Base-by-base conservation (phyloP, 2,888 invertebrate genomes). In the Himalopsyche tibetana region DNA sequence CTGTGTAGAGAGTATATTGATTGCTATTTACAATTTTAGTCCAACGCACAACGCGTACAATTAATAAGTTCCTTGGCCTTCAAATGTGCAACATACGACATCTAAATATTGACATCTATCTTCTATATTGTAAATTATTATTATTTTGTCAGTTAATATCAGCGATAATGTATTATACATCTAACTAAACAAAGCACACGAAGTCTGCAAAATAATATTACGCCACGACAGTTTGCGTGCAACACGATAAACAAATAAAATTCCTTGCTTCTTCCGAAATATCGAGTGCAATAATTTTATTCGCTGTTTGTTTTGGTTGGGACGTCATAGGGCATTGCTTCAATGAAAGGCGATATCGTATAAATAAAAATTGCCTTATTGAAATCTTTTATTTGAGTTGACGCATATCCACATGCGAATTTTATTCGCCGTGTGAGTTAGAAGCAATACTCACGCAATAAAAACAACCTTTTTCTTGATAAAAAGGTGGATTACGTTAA, bases 341-440 rank as follows among this genome's bases (percentile, higher is more conserved):
- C 74, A 74, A 74, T 74, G 74, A 74, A 74, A 82, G 82, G 82
- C 55, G 82, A 82, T 82, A 51, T 82, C 55, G 55, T n/a, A 82
- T 82, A 82, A 55, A 82, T 82, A 82, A 82, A 42, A 56, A 36
- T 55, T 36, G 82, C 36, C 81, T 81, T 81, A 74, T 74, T 74
- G 45, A 55, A 81, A 81, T 51, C 81, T 42, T 81, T 81, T 81
- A 81, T 81, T 17, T 36, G 55, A 56, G 56, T 55, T 36, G 82
- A 55, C 81, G 81, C 45, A 15, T 36, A 74, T 74, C 74, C 74
- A 74, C 74, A 74, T 74, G 74, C 74, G 74, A 74, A 36, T 19
- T 74, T 74, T 74, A 74, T 74, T 74, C 74, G 36, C 74, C 74
- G 8, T 28, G 15, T 74, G 74, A 74, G 28, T 74, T 74, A 74